Evolutionary conservation across 2,797 vertebrate species (phyloP).

Genomic region (Premnoplex brunnescens): DNA sequence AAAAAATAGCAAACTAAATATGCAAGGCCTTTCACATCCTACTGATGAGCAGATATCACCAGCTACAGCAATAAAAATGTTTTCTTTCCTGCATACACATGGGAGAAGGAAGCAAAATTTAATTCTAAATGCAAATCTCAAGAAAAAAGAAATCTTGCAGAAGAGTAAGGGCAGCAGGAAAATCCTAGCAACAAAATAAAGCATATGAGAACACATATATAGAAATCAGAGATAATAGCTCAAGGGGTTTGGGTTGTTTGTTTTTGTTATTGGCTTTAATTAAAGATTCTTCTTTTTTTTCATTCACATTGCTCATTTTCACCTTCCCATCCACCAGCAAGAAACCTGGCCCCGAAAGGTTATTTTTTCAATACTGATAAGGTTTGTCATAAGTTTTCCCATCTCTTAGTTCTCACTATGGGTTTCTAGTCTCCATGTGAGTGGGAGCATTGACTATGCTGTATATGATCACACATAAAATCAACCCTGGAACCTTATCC

Average conservation of each 20-base stretch:
- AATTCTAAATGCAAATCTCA: conserved; percentile 39
- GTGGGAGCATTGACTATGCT: background rate
- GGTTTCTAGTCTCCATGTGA: background rate
- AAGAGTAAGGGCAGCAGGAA: background rate
- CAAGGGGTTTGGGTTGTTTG: background rate
- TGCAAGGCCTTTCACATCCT: background rate
- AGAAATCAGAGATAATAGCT: background rate
- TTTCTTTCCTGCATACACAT: conserved; percentile 10
- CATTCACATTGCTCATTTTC: background rate
- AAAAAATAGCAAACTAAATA: conserved; percentile 41
- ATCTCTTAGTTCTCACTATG: background rate
- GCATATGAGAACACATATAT: background rate
- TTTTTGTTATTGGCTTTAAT: background rate
- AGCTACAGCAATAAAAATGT: conserved; percentile 34
- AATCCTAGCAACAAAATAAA: conserved; percentile 16
- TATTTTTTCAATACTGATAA: background rate
- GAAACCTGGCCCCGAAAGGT: background rate
- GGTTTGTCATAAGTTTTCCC: background rate
- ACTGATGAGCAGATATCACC: conserved; percentile 7
- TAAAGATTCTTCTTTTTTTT: background rate
- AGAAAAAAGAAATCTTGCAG: background rate
- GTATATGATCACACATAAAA: background rate
- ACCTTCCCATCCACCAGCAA: background rate
- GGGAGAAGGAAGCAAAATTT: conserved; percentile 20
- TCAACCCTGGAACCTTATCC: background rate